phyloP scores from a whole-genome alignment of 2,113 vertebrate genomes.

The Caranx ignobilis region DNA sequence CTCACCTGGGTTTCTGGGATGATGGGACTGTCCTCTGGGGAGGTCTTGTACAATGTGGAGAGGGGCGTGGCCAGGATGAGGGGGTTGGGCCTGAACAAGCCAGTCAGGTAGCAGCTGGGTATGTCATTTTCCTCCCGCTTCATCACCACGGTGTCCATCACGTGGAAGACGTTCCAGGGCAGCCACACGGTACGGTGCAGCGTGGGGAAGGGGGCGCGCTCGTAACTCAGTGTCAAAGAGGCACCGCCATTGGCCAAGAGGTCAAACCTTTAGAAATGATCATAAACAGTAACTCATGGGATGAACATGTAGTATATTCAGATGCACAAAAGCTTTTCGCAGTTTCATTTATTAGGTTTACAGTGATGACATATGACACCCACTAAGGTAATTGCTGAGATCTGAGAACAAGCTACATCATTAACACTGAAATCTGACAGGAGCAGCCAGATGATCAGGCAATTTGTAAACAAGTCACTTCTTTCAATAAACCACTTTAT shows the following conservation, averaged over 20 bases:
- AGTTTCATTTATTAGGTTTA: not conserved
- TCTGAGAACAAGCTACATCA: not conserved
- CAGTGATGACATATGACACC: not conserved
- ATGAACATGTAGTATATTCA: not conserved
- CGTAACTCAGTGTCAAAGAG: conserved; percentile 93
- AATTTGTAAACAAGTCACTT: not conserved
- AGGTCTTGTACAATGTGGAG: conserved; percentile 94
- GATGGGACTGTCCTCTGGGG: conserved; percentile 93
- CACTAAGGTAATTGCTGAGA: not conserved
- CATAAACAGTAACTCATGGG: not conserved
- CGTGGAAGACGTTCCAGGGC: conserved; percentile 96
- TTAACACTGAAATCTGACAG: not conserved
- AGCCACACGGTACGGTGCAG: conserved; percentile 95
- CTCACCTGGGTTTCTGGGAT: conserved; percentile 98
- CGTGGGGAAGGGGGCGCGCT: conserved; percentile 92
- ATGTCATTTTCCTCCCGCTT: conserved; percentile 95
- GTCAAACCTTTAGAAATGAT: conserved; percentile 90
- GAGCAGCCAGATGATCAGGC: not conserved
- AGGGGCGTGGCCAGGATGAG: conserved; percentile 93
- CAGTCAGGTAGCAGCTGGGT: conserved; percentile 94
- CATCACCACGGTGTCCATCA: conserved; percentile 99
- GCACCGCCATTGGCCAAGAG: conserved; percentile 94
- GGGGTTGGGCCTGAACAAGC: conserved; percentile 92
- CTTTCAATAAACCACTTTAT: not conserved
- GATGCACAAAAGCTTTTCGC: no score